Base-by-base conservation (phyloP, 2,797 vertebrate genomes). In the Chelon labrosus region DNA sequence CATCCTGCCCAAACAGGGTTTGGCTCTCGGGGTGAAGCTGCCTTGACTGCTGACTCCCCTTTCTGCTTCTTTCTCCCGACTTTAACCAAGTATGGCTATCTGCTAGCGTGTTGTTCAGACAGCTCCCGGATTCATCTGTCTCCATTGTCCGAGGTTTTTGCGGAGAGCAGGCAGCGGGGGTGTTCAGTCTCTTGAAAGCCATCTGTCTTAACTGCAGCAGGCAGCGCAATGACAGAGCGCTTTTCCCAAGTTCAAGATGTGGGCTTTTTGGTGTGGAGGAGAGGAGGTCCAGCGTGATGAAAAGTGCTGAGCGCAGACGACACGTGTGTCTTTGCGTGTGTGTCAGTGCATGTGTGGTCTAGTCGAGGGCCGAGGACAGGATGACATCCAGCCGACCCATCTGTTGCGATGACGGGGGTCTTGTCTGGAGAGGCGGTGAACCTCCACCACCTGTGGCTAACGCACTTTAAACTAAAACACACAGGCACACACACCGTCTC, bases 331-430 rank as follows among this genome's bases (percentile, higher is more conserved):
- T 59, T 19, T 65, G 58, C 62, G 38, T 57, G 41, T 63, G 44
- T 50, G 71, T 42, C 2, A n/a, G 61, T 42, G 70, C 41, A 79
- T 87, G 92, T 89, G 92, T 89, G 91, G 89, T 92, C 90, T 67
- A 17, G 52, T 46, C 4, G 4, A 79, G 62, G 66, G 44, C 70
- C 3, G 72, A 76, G 70, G 79, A 82, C 75, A 82, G 77, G 82
- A 86, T 65, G 76, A 82, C 66, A 76, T 86, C 62, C 75, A 86
- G 64, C 75, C 79, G 84, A 77, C 68, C 79, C 88, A 84, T 92
- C 83, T 89, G 89, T 81, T 83, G 66, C 72, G 85, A 86, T 88
- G 90, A 89, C 82, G 73, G 77, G 80, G 61, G 80, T 86, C 64
- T 79, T 81, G 82, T 70, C 75, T 86, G 68, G 68, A 77, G 72